These are phyloP conservation scores for Hiodon alosoides DNA, from an alignment of 2,113 vertebrate species.

Conservation along the genomic window DNA sequence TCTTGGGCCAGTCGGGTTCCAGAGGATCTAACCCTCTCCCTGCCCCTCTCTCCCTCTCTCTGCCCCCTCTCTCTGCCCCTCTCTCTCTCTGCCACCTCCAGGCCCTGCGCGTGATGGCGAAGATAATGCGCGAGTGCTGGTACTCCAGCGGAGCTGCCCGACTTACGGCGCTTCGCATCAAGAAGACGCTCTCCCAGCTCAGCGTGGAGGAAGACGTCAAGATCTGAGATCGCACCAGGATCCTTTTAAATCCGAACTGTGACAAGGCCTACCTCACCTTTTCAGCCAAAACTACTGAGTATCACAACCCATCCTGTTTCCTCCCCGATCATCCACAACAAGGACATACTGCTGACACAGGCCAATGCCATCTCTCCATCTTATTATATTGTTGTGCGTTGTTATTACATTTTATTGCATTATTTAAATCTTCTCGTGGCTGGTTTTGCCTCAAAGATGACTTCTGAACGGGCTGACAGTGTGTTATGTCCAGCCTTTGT, in stretches of 20 bases:
- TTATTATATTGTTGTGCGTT: slow-evolving; percentile 3
- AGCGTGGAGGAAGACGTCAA: slow-evolving; percentile 92
- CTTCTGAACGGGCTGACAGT: neutral
- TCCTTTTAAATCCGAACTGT: slow-evolving; percentile 40
- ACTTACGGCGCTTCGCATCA: slow-evolving; percentile 88
- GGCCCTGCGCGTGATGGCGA: slow-evolving; percentile 89
- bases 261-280: slow-evolving; percentile 34
- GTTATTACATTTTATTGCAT: neutral
- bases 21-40: neutral
- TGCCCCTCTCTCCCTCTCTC: neutral
- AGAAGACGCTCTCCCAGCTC: slow-evolving; percentile 94
- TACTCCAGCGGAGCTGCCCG: slow-evolving; percentile 87
- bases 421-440: neutral
- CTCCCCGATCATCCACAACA: neutral
- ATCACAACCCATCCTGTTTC: neutral
- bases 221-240: slow-evolving; percentile 52
- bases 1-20: neutral
- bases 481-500: too few species aligned
- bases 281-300: slow-evolving; percentile 29
- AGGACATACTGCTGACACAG: neutral
- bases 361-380: too few species aligned
- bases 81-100: slow-evolving; percentile 41
- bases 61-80: too few species aligned
- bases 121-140: slow-evolving; percentile 98
- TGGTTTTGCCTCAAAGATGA: neutral